Conservation (phyloP, 2,113 vertebrate genomes). For the Camarhynchus parvulus region DNA sequence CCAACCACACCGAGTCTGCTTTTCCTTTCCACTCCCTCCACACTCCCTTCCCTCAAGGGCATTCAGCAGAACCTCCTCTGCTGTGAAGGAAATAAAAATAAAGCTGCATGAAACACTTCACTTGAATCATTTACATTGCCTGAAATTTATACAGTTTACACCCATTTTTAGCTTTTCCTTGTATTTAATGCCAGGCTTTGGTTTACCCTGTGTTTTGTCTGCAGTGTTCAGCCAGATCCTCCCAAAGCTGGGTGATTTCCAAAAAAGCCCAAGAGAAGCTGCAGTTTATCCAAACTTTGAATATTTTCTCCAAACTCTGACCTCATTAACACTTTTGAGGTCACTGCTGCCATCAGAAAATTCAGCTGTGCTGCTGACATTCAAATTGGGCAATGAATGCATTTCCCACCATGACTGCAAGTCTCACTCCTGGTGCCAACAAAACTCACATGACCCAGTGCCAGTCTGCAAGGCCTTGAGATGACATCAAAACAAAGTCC, state of each 20-base stretch:
- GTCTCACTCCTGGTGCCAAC: constrained; percentile 18
- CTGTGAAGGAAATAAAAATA: background rate
- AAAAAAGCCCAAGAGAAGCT: background rate
- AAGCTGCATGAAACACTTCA: background rate
- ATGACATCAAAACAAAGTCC: constrained; percentile 8
- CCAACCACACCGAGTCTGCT: fast-evolving
- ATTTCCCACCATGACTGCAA: constrained; percentile 11
- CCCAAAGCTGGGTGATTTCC: background rate
- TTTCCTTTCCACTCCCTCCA: background rate
- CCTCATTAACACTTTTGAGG: background rate
- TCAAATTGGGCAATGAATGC: constrained; percentile 22
- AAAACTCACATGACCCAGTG: background rate
- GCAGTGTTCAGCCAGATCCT: background rate
- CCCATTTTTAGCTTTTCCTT: background rate
- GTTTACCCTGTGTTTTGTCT: background rate
- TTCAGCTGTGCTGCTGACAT: background rate
- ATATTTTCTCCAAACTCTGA: background rate
- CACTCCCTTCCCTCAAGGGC: background rate
- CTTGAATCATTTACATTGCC: background rate
- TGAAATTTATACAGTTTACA: background rate
- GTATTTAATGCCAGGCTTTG: background rate
- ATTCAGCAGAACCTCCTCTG: background rate
- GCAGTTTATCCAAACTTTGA: background rate
- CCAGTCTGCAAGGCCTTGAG: background rate
- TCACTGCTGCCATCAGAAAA: background rate